Base-by-base conservation (phyloP, 2,113 vertebrate species). In the Prunella himalayana region DNA sequence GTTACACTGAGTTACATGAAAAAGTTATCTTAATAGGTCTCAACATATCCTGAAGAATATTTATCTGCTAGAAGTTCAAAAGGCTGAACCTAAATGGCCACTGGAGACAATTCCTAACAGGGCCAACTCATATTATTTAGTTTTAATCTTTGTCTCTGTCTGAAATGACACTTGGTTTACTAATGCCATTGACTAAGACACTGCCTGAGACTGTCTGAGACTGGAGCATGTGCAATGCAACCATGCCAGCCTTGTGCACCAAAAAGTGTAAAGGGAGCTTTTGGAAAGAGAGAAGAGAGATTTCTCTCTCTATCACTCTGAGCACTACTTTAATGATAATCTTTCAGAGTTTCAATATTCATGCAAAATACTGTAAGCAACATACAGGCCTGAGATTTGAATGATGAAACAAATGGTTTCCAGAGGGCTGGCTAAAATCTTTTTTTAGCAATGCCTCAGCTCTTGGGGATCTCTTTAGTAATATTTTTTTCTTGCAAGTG, bases 131-230 rank as follows among this genome's bases (percentile, higher is more conserved):
- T 59, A 5, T 82, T 45, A 44, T n/a, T 53, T 73, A 24, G 13
- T 28, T 65, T 70, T 12, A 59, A 45, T 51, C 21, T 75, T 92
- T 51, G 5, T 42, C 31, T 45, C 35, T 30, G 68, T 13, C 15
- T 88, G 53, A 82, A 82, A 42, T 14, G 13, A 47, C 3, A 6
- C 6, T 75, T 54, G 41, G 13, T 44, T 79, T 42, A 39, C 21
- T 31, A 76, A 45, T 30, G 21, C 10, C 35, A 18, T 56, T 71
- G n/a, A 50, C 24, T 54, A 63, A 73, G 10, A 13, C 22, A 41
- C n/a, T 81, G 17, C 31, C 27, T 69, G 56, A 61, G 24, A 49
- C 37, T 4, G 0, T 9, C 64, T 0, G 0, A 53, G 56, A 6
- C 3, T 37, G 17, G 16, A 82, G 30, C 13, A 22, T 10, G 10